phyloP scores from a whole-genome alignment of 2,888 invertebrate genomes.

The Coremacera marginata region DNA sequence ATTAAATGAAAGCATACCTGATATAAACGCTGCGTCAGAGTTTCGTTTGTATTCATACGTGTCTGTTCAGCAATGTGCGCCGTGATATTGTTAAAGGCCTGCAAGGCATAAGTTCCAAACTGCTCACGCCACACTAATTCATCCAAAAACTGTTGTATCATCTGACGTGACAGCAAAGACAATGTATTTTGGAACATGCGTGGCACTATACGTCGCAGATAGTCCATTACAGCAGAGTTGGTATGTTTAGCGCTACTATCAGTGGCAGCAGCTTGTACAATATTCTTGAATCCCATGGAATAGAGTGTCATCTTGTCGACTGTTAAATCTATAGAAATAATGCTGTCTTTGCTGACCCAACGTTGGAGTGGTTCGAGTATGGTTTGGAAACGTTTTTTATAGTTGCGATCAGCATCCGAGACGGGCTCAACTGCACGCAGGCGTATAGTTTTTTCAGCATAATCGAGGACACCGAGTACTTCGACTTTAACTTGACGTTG shows the following conservation, averaged over 20 bases:
- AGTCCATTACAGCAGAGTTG: slow-evolving; percentile 88
- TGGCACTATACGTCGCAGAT: slow-evolving; percentile 85
- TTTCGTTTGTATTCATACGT: slow-evolving; percentile 75
- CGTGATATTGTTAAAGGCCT: slow-evolving; percentile 86
- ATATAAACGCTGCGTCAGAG: slow-evolving; percentile 75
- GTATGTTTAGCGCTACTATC: slow-evolving; percentile 72
- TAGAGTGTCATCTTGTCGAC: slow-evolving; percentile 85
- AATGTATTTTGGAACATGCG: slow-evolving; percentile 92
- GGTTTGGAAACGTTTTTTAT: slow-evolving; percentile 84
- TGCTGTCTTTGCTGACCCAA: slow-evolving; percentile 85
- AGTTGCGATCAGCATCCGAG: slow-evolving; percentile 82
- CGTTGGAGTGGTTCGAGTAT: slow-evolving; percentile 82
- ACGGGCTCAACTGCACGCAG: slow-evolving; percentile 87
- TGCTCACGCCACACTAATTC: slow-evolving; percentile 91
- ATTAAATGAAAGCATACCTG: slow-evolving; percentile 69
- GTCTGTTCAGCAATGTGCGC: slow-evolving; percentile 85
- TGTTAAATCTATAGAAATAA: slow-evolving; percentile 84
- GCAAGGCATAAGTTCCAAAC: slow-evolving; percentile 81
- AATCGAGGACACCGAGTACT: slow-evolving; percentile 86
- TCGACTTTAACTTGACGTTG: slow-evolving; percentile 88
- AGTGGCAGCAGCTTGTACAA: slow-evolving; percentile 74
- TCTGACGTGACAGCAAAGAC: slow-evolving; percentile 83
- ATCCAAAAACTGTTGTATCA: slow-evolving; percentile 91
- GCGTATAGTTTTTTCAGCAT: slow-evolving; percentile 79
- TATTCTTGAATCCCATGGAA: slow-evolving; percentile 83